A percentile compares a stretch with the other conserved stretches of the same genome.
phyloP scores from a whole-genome alignment of 2,797 vertebrate genomes.

The Corythornis leucogaster region DNA sequence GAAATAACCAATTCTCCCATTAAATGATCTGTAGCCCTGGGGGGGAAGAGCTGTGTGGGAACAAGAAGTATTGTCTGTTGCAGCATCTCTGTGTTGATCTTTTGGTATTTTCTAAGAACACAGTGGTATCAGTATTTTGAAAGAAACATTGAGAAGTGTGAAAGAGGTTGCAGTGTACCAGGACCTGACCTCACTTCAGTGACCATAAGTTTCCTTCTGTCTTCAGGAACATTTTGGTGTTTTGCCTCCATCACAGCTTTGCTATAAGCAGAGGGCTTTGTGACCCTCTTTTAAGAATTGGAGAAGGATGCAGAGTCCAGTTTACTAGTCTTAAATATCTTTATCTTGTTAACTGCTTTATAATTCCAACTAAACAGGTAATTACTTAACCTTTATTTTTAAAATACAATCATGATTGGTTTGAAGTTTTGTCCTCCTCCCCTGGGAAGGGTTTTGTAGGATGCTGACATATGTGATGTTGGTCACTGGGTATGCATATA shows the following conservation, averaged over 20 bases:
- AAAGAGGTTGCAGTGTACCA: not conserved
- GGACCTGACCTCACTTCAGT: not conserved
- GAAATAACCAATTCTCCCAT: conserved; percentile 49
- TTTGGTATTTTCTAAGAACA: conserved; percentile 21
- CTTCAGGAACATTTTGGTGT: not conserved
- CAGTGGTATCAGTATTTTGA: not conserved
- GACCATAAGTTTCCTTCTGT: not conserved
- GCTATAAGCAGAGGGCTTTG: not conserved
- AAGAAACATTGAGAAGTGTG: not conserved
- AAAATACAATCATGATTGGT: not conserved
- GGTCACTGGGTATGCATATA: not conserved
- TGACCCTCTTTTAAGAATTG: not conserved
- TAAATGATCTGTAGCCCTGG: conserved; percentile 26
- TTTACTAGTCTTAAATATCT: not conserved
- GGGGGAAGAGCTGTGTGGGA: not conserved
- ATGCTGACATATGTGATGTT: rapidly evolving
- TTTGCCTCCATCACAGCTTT: not conserved
- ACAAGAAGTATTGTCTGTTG: conserved; percentile 10
- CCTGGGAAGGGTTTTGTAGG: not conserved
- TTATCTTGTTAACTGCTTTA: not conserved
- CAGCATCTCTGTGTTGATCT: conserved; percentile 5
- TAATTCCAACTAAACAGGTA: not conserved
- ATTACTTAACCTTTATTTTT: not conserved
- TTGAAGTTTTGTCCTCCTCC: not conserved
- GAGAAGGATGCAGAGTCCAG: not conserved